These are phyloP conservation scores for Rhopalosiphum padi DNA, from an alignment of 1,140 invertebrate species.

Conservation along the genomic window DNA sequence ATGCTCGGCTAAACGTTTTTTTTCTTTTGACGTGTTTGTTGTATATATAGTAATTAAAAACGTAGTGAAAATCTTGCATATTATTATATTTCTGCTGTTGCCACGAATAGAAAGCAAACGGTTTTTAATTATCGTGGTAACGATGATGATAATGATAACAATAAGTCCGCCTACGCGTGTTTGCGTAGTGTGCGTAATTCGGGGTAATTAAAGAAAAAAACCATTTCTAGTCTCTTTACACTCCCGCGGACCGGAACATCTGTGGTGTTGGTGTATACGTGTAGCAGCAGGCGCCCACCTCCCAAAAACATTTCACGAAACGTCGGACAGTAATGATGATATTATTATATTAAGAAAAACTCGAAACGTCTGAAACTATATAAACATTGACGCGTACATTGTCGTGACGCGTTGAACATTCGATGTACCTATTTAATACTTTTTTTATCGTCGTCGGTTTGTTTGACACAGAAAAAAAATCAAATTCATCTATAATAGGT, in stretches of 20 bases:
- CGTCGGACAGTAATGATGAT: background rate
- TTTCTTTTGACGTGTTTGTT: background rate
- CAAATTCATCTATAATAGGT: background rate
- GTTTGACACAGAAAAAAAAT: background rate
- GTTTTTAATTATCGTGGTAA: background rate
- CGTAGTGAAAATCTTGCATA: background rate
- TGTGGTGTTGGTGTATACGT: background rate
- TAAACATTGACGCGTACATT: background rate
- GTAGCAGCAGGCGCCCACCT: background rate
- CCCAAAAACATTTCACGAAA: background rate
- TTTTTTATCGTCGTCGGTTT: background rate
- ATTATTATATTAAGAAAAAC: background rate
- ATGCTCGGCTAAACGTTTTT: background rate
- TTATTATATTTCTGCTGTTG: background rate
- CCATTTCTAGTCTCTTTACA: background rate
- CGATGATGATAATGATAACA: conserved; percentile 4
- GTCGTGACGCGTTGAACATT: background rate
- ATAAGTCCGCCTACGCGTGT: background rate
- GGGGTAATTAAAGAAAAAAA: background rate
- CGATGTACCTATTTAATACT: background rate
- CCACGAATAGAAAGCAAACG: conserved; percentile 18
- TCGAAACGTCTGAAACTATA: background rate
- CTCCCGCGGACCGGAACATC: background rate
- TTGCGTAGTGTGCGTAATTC: conserved; percentile 14
- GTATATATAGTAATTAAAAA: conserved; percentile 33